A percentile compares a stretch with the other conserved stretches of the same genome.
phyloP scores from a whole-genome alignment of 2,113 vertebrate species.

The Dicentrarchus labrax region DNA sequence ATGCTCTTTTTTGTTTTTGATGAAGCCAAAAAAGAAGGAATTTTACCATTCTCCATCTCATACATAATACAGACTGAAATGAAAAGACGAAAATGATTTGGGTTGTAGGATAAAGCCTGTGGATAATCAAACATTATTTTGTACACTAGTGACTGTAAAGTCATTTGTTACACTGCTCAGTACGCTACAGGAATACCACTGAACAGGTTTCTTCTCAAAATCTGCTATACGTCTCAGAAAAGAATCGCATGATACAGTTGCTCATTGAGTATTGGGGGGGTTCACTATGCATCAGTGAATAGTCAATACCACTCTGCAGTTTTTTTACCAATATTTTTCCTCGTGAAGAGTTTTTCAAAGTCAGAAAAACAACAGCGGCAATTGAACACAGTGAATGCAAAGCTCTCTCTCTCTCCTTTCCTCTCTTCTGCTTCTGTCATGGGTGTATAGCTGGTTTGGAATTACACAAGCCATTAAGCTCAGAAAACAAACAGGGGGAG shows the following conservation, averaged over 20 bases:
- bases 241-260: background rate
- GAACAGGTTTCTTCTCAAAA: background rate
- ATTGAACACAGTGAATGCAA: background rate
- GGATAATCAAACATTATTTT: background rate
- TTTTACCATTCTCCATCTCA: background rate
- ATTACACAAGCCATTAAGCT: conserved; percentile 34
- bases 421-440: background rate
- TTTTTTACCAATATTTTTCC: background rate
- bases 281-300: background rate
- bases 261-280: background rate
- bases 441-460: conserved; percentile 20
- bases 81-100: background rate
- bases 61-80: background rate
- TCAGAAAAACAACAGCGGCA: background rate
- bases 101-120: background rate
- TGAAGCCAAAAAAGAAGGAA: background rate
- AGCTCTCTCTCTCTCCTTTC: background rate
- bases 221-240: background rate
- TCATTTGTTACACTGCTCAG: background rate
- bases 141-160: background rate
- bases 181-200: background rate
- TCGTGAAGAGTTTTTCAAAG: background rate
- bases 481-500: conserved; percentile 21
- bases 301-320: background rate
- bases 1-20: background rate